These are phyloP conservation scores for Pavo muticus DNA, from an alignment of 2,113 vertebrate species.

Conservation along the genomic window DNA sequence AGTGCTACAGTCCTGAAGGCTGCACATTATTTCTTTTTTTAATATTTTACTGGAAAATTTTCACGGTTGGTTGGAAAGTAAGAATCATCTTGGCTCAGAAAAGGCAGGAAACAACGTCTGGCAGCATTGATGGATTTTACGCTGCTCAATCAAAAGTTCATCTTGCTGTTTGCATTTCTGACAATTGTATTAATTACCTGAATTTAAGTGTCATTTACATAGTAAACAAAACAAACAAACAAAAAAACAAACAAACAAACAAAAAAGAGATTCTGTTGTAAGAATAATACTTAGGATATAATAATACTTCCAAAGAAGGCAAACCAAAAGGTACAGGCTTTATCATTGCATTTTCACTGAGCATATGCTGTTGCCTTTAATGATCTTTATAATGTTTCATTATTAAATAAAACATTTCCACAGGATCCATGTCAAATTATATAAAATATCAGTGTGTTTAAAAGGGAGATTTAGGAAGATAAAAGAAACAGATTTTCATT, in stretches of 20 bases:
- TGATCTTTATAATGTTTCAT: neutral
- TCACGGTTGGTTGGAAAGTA: neutral
- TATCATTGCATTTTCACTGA: neutral
- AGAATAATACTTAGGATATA: neutral
- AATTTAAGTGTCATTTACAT: neutral
- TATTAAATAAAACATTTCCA: neutral
- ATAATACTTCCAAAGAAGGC: neutral
- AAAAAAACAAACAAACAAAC: neutral
- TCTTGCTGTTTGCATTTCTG: neutral
- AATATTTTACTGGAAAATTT: neutral
- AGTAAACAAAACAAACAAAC: neutral
- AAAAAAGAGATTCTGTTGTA: neutral
- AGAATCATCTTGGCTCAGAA: neutral
- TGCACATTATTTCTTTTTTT: neutral
- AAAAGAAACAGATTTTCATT: neutral
- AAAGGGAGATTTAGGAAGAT: neutral
- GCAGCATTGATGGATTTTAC: neutral
- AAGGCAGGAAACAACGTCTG: neutral
- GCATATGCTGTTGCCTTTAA: neutral
- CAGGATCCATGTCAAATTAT: neutral
- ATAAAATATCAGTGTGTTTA: neutral
- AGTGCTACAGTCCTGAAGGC: neutral
- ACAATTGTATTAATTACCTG: neutral
- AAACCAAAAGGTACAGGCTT: neutral
- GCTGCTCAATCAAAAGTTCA: neutral